A percentile compares a stretch with the other conserved stretches of the same genome.
Evolutionary conservation across 2,888 invertebrate species (phyloP).

Genomic region (Aricia artaxerxes): DNA sequence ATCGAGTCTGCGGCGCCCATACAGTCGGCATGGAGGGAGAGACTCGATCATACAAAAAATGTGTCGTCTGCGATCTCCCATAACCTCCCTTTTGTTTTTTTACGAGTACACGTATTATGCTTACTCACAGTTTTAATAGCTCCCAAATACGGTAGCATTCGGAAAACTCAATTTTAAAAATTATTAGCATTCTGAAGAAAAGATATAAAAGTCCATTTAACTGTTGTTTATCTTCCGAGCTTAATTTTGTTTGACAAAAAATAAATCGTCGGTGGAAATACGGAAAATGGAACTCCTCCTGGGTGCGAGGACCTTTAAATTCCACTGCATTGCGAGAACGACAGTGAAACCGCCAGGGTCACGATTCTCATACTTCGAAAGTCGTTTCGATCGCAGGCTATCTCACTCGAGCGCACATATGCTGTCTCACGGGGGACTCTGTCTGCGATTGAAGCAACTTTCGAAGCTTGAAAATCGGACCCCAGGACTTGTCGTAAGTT

Average conservation of each 20-base stretch:
- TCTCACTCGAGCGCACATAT: too few relatives aligned
- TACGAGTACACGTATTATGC: neutral
- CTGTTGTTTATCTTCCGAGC: neutral
- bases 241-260: conserved; percentile 15
- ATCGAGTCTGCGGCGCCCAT: too few relatives aligned
- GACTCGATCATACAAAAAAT: too few relatives aligned
- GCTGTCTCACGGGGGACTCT: too few relatives aligned
- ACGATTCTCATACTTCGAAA: neutral
- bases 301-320: neutral
- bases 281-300: neutral
- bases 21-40: too few relatives aligned
- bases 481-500: neutral
- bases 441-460: too few relatives aligned
- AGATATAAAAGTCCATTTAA: conserved; percentile 9
- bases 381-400: too few relatives aligned
- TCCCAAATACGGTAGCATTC: neutral
- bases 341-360: neutral
- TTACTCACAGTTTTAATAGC: neutral
- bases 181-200: neutral
- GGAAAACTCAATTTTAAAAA: neutral
- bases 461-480: too few relatives aligned
- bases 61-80: too few relatives aligned
- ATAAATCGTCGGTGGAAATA: neutral
- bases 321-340: conserved; percentile 1
- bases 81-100: neutral